These are phyloP conservation scores for Nematopogon swammerdamellus DNA, from an alignment of 2,888 invertebrate genomes.

Conservation along the genomic window DNA sequence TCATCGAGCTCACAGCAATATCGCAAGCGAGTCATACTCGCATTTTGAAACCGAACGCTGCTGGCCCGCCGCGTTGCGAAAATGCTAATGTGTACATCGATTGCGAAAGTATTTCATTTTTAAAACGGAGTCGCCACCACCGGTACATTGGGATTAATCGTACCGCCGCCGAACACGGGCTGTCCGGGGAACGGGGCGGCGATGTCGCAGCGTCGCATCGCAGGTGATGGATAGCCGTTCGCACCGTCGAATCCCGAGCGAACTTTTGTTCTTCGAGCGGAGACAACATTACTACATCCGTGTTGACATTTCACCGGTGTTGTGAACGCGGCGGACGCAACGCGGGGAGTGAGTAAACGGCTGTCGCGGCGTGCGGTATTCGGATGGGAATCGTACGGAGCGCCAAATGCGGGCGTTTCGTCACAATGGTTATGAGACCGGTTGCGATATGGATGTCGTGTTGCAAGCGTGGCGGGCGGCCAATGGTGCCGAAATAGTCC, in stretches of 20 bases:
- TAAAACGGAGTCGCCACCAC: slow-evolving; percentile 29
- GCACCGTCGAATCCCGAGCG: no score
- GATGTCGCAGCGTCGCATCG: not conserved
- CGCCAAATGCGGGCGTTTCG: no score
- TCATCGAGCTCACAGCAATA: no score
- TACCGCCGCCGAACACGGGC: not conserved
- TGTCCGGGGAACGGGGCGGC: not conserved
- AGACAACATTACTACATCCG: no score
- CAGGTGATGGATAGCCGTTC: not conserved
- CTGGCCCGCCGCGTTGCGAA: slow-evolving; percentile 52
- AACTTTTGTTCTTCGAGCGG: no score
- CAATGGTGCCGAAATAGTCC: slow-evolving; percentile 52
- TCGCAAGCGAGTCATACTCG: slow-evolving; percentile 15
- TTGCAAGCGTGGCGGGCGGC: slow-evolving; percentile 52
- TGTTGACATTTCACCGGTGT: slow-evolving; percentile 23
- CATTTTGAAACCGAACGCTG: slow-evolving; percentile 45
- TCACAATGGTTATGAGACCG: slow-evolving; percentile 50
- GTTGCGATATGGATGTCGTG: slow-evolving; percentile 54
- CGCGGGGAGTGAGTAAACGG: slow-evolving; percentile 35
- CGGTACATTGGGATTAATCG: not conserved
- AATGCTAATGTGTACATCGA: slow-evolving; percentile 56
- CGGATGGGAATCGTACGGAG: no score
- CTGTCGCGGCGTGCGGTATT: slow-evolving; percentile 32
- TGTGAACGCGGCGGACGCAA: no score
- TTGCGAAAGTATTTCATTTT: slow-evolving; percentile 56